Evolutionary conservation across 53 echinoderm and acorn worm genomes (phyloP), one percentile per base, ranked within the genome.

Genomic region (Antedon mediterranea): DNA sequence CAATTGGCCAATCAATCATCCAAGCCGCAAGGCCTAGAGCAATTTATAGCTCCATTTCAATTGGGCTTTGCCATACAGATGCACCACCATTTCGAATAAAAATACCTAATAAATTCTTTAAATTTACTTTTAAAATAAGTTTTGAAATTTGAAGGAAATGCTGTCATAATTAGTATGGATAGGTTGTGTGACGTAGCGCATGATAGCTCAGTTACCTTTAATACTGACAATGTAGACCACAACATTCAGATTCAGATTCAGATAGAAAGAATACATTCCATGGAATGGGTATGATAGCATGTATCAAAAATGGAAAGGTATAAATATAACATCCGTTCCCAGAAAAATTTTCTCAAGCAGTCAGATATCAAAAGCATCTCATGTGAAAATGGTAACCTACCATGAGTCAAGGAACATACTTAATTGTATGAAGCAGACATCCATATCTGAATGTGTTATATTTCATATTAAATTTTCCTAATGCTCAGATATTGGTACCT

Each of bases 201-300:
- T n/a, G n/a, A n/a, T n/a, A n/a, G n/a, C n/a, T n/a, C n/a, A n/a
- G n/a, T n/a, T n/a, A 82, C 82, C 43, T 83, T 79, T 75, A 34
- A 30, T 33, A 83, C 88, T 15, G 91, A 91, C 72, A 91, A 91
- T 70, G 91, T 85, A 20, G 84, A 91, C 75, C 86, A 88, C 80
- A 88, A 88, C 43, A 83, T 86, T 31, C 0, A 83, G 29, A 91
- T 88, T 3, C 30, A n/a, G n/a, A n/a, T n/a, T n/a, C 91, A 13
- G 86, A 91, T 86, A 86, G 88, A 30, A 43, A 73, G 27, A 71
- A 31, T 11, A 84, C 92, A 30, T 88, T 91, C 71, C 92, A 91
- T 84, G 88, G 86, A 32, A 88, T 91, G 88, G 86, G 86, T 3
- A 91, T 84, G 26, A 86, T 91, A 79, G 81, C 86, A 29, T 76